These are phyloP conservation scores for Callyntrura guangdongensis DNA, from an alignment of 2,888 invertebrate species.

Conservation along the genomic window DNA sequence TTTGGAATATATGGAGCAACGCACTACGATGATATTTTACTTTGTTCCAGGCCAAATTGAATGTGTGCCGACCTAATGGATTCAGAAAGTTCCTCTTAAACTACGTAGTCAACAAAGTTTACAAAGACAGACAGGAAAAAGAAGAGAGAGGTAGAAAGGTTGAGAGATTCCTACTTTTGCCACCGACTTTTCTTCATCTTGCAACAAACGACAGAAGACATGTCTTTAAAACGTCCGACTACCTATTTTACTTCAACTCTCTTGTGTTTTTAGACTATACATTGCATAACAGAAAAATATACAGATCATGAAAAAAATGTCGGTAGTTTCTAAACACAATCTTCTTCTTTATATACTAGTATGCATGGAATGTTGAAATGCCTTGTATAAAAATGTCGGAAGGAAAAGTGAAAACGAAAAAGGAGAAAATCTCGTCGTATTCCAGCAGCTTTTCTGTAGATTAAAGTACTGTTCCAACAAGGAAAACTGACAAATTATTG, in stretches of 20 bases:
- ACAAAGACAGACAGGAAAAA: constrained; percentile 32
- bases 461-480: constrained; percentile 35
- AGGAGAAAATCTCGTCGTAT: not conserved
- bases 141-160: constrained; percentile 22
- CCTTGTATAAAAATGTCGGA: too few species aligned
- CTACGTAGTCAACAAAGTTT: not conserved
- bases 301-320: constrained; percentile 5
- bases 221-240: constrained; percentile 33
- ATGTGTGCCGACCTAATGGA: not conserved
- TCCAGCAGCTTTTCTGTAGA: constrained; percentile 19
- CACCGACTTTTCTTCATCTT: not conserved
- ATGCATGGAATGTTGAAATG: too few species aligned
- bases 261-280: too few species aligned
- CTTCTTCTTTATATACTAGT: too few species aligned
- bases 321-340: too few species aligned
- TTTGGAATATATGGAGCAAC: not conserved
- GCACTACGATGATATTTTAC: too few species aligned
- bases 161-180: not conserved
- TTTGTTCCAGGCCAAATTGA: too few species aligned
- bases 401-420: not conserved
- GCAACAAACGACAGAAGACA: not conserved
- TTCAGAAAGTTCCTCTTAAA: not conserved
- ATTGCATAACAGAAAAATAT: not conserved
- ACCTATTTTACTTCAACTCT: not conserved
- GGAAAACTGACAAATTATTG: constrained; percentile 71